Conservation (phyloP, 2,113 vertebrate genomes). For the Catagonus wagneri region DNA sequence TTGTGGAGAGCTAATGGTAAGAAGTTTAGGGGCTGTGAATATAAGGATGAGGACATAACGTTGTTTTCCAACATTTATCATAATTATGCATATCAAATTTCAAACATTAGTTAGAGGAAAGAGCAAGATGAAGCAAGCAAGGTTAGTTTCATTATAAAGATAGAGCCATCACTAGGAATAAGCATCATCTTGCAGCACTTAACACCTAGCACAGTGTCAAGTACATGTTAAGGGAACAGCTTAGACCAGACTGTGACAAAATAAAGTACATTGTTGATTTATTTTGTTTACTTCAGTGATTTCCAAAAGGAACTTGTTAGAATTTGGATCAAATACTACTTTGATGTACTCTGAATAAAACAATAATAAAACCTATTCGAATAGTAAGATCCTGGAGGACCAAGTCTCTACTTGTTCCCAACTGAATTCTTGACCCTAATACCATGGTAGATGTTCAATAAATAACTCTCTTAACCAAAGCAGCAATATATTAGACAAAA, state of each 20-base stretch:
- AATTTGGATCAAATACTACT: constrained; percentile 30
- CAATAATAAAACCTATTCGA: background rate
- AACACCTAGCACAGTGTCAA: background rate
- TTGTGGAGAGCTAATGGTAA: background rate
- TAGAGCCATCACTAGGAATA: background rate
- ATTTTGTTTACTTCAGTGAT: background rate
- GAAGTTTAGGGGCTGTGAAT: background rate
- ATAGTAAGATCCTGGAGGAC: background rate
- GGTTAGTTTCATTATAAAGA: background rate
- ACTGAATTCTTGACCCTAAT: background rate
- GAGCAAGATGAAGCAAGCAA: background rate
- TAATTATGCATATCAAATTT: background rate
- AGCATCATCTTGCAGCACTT: background rate
- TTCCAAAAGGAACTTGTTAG: background rate
- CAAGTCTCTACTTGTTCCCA: background rate
- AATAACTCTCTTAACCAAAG: background rate
- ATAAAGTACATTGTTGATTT: background rate
- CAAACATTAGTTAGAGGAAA: background rate
- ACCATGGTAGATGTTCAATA: background rate
- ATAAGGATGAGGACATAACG: background rate
- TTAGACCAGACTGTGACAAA: background rate
- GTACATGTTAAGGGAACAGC: background rate
- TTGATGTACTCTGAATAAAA: background rate
- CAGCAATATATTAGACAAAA: background rate
- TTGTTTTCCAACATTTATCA: background rate